Base-by-base conservation (phyloP, 1,140 invertebrate genomes). In the Drosophila pallidifrons region DNA sequence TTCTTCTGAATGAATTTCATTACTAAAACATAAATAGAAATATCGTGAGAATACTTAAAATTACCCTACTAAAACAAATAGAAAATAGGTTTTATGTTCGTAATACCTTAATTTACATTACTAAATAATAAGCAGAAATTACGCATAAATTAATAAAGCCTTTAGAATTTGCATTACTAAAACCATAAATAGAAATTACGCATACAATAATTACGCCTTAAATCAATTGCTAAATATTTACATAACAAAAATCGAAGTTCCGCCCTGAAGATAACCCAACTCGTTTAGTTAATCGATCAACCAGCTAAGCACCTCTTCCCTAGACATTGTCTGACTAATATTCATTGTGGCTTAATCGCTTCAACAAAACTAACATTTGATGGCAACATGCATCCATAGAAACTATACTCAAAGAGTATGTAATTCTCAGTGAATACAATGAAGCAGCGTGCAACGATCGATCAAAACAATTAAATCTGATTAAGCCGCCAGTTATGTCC, bases 381-480 rank as follows among this genome's bases (percentile, higher is more conserved):
- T 55, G 52, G 30, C 52, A 13, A 45, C 41, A 45, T 28, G n/a
- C 28, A 58, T 25, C 3, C 11, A 49, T 58, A n/a, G 5, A 32
- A 32, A 6, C 30, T 32, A 32, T 38, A 5, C 10, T 25, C 20
- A 25, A 25, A 25, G 8, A 10, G 63, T 45, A 5, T 43, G 63
- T 45, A 16, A 67, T 7, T 59, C 46, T 28, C 28, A 32, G 10
- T 43, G 16, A 8, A 10, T 7, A 45, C 35, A 59, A 51, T 73
- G 25, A 46, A 5, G 20, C 20, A 25, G 20, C 20, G 20, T 25
- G 20, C 20, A 13, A 5, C 46, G 28, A 73, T 73, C 70, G 63
- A 73, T 73, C 63, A 67, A 35, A 59, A 52, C 61, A 65, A 73
- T 73, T 67, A 59, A 61, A 69, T 58, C 20, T 32, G 49, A 60